Conservation (phyloP, 2,888 invertebrate genomes). For the Cylloceria caligata region DNA sequence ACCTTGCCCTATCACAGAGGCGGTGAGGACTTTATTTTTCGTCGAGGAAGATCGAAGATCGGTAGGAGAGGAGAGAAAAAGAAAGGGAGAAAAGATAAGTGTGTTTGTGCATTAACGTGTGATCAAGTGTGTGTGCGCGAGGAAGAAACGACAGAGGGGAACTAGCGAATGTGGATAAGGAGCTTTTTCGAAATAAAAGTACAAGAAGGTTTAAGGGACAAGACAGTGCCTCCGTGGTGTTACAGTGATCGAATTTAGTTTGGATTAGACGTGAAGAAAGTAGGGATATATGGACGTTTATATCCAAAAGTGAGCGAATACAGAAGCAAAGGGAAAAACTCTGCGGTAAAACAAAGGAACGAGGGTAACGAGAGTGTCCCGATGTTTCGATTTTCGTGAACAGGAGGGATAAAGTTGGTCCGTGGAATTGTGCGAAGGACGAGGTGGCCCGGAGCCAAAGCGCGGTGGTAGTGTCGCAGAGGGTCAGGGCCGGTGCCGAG, state of each 20-base stretch:
- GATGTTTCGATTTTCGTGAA: slow-evolving; percentile 2
- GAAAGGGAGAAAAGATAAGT: background rate
- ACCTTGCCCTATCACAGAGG: slow-evolving; percentile 44
- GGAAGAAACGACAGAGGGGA: slow-evolving; percentile 7
- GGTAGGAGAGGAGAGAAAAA: slow-evolving; percentile 8
- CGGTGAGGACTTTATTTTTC: slow-evolving; percentile 58
- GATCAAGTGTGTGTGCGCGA: slow-evolving; percentile 49
- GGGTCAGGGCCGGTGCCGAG: slow-evolving; percentile 37
- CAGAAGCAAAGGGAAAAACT: background rate
- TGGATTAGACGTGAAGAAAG: background rate
- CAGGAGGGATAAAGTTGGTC: background rate
- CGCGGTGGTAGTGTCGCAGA: slow-evolving; percentile 7
- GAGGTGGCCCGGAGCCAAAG: slow-evolving; percentile 1
- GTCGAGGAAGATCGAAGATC: slow-evolving; percentile 36
- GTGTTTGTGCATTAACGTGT: slow-evolving; percentile 54
- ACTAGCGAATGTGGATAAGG: slow-evolving; percentile 29
- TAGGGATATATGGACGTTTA: background rate
- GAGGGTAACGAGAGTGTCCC: background rate
- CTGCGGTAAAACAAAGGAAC: background rate
- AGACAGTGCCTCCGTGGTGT: slow-evolving; percentile 47
- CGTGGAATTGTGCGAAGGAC: slow-evolving; percentile 2
- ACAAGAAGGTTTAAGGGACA: slow-evolving; percentile 61
- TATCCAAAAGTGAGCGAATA: background rate
- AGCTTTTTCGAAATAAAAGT: slow-evolving; percentile 65
- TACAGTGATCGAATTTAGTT: slow-evolving; percentile 55